A percentile compares a stretch with the other conserved stretches of the same genome.
These are phyloP conservation scores for Antitype chi DNA, from an alignment of 2,888 invertebrate genomes.

Conservation along the genomic window DNA sequence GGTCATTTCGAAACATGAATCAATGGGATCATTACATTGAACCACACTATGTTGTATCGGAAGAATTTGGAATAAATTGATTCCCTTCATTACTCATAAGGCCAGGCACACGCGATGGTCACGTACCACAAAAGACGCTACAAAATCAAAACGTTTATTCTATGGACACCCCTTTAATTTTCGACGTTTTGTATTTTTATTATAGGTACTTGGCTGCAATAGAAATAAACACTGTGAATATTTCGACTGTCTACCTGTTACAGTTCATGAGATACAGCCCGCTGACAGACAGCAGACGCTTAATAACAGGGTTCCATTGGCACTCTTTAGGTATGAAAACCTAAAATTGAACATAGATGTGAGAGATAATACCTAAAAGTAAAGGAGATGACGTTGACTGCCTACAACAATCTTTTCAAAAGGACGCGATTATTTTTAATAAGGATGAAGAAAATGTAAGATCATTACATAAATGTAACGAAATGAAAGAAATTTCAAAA, in stretches of 20 bases:
- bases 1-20: conserved; percentile 45
- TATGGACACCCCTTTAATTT: too few species aligned
- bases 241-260: too few species aligned
- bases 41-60: conserved; percentile 24
- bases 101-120: background rate
- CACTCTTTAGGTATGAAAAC: too few species aligned
- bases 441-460: background rate
- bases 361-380: background rate
- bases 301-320: too few species aligned
- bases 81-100: conserved; percentile 35
- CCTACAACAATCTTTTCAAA: background rate
- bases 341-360: background rate
- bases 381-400: background rate
- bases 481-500: background rate
- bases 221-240: too few species aligned
- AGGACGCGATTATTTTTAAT: rapidly evolving
- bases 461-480: background rate
- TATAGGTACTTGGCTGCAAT: too few species aligned
- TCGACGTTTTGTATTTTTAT: too few species aligned
- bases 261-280: too few species aligned
- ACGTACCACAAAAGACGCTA: too few species aligned
- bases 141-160: too few species aligned
- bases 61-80: conserved; percentile 33
- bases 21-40: conserved; percentile 56
- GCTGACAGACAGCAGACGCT: too few species aligned